These are phyloP conservation scores for Cerastoderma edule DNA, from an alignment of 2,888 invertebrate species.

Conservation along the genomic window DNA sequence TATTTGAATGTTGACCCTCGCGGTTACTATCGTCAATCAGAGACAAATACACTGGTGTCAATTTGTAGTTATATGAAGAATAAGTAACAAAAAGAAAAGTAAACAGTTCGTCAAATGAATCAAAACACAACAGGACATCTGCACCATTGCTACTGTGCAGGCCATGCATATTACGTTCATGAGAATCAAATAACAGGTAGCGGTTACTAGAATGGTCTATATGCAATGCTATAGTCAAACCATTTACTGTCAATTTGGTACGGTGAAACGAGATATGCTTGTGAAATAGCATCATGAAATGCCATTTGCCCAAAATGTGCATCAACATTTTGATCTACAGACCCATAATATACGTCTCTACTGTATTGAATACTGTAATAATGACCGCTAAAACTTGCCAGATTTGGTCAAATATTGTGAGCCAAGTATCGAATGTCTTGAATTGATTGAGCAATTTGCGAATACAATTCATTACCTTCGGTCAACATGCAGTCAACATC, in stretches of 20 bases:
- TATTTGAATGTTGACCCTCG: too few relatives aligned
- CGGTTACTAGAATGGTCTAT: background rate
- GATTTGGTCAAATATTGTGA: constrained; percentile 24
- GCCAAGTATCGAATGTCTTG: constrained; percentile 6
- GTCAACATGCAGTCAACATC: constrained; percentile 12
- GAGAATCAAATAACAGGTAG: constrained; percentile 26
- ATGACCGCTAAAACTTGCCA: background rate
- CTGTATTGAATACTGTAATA: background rate
- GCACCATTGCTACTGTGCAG: background rate
- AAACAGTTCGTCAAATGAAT: constrained; percentile 14
- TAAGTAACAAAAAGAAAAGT: background rate
- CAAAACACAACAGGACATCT: constrained; percentile 24
- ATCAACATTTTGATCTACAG: constrained; percentile 16
- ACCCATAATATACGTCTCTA: constrained; percentile 40
- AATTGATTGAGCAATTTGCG: background rate
- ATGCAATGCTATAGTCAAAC: constrained; percentile 19
- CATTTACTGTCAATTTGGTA: constrained; percentile 24
- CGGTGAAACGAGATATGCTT: constrained; percentile 7
- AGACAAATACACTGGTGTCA: constrained; percentile 20
- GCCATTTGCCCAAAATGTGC: constrained; percentile 6
- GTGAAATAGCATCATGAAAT: constrained; percentile 19
- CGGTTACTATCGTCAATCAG: too few relatives aligned
- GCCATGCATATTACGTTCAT: constrained; percentile 17
- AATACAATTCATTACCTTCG: constrained; percentile 21
- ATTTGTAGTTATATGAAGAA: background rate